These are phyloP conservation scores for Mus minutoides DNA, from an alignment of 2,797 vertebrate species.

Conservation along the genomic window DNA sequence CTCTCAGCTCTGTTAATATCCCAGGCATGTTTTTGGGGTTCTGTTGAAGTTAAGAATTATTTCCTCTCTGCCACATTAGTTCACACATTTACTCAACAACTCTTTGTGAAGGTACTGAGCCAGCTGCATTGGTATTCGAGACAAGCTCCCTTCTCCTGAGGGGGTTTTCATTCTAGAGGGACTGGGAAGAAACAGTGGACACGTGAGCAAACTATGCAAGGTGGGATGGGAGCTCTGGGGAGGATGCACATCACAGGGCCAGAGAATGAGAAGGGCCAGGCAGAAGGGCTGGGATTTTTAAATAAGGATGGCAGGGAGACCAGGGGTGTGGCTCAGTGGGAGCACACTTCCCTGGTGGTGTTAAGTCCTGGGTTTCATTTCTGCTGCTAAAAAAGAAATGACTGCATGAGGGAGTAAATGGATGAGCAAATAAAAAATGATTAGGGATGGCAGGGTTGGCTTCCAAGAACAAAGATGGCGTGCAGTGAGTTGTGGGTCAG, in stretches of 20 bases:
- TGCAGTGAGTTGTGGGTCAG: neutral
- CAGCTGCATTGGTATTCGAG: neutral
- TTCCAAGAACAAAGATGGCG: neutral
- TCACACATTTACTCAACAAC: neutral
- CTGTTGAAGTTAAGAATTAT: neutral
- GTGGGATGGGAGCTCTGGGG: neutral
- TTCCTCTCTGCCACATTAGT: conserved; percentile 8
- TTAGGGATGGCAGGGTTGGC: neutral
- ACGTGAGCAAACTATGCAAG: neutral
- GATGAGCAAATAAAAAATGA: neutral
- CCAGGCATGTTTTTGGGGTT: neutral
- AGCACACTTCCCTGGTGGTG: neutral
- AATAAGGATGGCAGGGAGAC: neutral
- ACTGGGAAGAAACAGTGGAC: neutral
- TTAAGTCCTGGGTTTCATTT: neutral
- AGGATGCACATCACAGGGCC: neutral
- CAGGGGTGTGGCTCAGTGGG: neutral
- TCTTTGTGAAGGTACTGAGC: neutral
- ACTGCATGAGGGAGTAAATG: neutral
- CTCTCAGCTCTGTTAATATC: neutral
- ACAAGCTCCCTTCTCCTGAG: neutral
- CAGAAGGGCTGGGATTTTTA: neutral
- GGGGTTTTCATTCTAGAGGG: neutral
- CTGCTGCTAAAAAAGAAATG: neutral
- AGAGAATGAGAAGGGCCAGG: neutral